These are phyloP conservation scores for Rattus rattus DNA, from an alignment of 2,113 vertebrate genomes.

Conservation along the genomic window DNA sequence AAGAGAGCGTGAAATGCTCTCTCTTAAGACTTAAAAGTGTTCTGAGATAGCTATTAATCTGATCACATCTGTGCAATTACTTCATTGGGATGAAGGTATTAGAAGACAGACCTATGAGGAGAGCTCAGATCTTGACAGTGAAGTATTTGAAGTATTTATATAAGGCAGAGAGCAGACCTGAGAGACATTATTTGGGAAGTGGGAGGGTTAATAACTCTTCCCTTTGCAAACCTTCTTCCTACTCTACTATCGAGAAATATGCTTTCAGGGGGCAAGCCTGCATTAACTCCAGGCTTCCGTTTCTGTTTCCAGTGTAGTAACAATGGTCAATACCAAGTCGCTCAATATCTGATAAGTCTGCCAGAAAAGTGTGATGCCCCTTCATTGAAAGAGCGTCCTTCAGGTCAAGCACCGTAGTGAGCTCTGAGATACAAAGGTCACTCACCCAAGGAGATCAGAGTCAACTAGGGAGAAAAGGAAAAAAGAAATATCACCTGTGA, in stretches of 20 bases:
- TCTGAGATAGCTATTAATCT: background rate
- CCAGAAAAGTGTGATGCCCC: background rate
- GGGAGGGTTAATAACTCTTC: background rate
- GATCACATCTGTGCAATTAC: background rate
- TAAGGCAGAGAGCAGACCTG: background rate
- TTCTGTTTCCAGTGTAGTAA: conserved; percentile 5
- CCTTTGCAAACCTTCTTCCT: background rate
- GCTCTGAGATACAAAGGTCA: background rate
- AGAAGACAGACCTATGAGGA: background rate
- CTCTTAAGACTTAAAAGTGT: background rate
- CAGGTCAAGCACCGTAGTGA: background rate
- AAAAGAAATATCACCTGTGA: background rate
- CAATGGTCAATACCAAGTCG: background rate
- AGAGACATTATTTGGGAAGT: background rate
- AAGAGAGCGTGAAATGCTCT: background rate
- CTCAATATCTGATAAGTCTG: background rate
- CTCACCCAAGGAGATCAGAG: background rate
- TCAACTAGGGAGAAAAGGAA: background rate
- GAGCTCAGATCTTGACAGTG: background rate
- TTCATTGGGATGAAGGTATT: background rate
- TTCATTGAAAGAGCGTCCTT: background rate
- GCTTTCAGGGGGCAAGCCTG: background rate
- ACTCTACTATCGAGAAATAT: background rate
- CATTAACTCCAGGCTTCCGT: background rate
- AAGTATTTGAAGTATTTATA: background rate